Conservation (phyloP, 2,113 vertebrate species). For the Columba livia region DNA sequence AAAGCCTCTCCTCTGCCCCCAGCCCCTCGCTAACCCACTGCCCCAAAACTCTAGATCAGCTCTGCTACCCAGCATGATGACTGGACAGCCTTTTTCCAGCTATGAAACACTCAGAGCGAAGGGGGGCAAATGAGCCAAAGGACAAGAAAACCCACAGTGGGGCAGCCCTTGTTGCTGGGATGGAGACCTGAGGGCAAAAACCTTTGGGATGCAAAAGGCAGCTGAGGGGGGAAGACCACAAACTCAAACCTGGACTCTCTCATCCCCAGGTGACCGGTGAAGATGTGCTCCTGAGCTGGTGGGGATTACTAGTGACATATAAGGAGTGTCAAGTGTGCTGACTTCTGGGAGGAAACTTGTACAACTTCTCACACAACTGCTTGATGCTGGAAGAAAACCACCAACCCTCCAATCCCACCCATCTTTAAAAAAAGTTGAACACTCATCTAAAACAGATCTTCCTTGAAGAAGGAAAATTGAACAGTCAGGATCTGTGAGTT, state of each 20-base stretch:
- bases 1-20: accelerated
- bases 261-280: not conserved
- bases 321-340: not conserved
- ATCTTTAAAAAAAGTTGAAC: not conserved
- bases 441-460: not conserved
- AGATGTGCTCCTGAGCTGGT: not conserved
- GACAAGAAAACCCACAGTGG: accelerated
- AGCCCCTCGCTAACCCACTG: too few relatives aligned
- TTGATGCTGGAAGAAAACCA: not conserved
- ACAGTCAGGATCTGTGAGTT: not conserved
- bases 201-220: accelerated
- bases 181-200: not conserved
- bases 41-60: not conserved
- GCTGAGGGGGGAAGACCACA: not conserved
- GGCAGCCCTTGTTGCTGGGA: not conserved
- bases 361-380: not conserved
- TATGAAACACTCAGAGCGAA: not conserved
- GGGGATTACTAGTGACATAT: not conserved
- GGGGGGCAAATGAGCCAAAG: not conserved
- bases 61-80: not conserved
- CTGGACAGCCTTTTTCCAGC: not conserved
- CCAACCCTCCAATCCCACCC: too few relatives aligned
- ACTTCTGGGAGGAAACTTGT: not conserved
- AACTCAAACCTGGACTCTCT: not conserved
- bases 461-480: not conserved